Evolutionary conservation across 2,888 invertebrate genomes (phyloP).

Genomic region (Eupithecia pulchellata): DNA sequence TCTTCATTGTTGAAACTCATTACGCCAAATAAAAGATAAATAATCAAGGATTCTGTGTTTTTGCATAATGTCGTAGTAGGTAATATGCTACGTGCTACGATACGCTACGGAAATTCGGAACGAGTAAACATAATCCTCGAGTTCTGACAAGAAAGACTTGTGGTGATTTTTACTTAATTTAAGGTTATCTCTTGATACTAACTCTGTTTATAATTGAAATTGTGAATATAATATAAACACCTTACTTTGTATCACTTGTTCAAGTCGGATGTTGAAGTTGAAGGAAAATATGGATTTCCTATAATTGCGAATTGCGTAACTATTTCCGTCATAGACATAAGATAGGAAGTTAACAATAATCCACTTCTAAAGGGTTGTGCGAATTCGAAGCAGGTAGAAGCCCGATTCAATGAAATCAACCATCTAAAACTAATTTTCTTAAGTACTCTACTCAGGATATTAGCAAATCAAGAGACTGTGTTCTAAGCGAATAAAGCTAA

Average conservation of each 20-base stretch:
- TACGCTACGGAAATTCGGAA: slow-evolving; percentile 25
- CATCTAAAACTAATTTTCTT: not conserved
- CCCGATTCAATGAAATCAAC: not conserved
- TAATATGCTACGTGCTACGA: slow-evolving; percentile 36
- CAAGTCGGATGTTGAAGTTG: not conserved
- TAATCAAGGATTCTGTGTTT: slow-evolving; percentile 4
- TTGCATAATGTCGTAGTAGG: slow-evolving; percentile 4
- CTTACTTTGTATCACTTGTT: not conserved
- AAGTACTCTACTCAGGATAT: not conserved
- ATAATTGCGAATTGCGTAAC: not conserved
- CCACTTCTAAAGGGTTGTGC: slow-evolving; percentile 7
- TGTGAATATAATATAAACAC: not conserved
- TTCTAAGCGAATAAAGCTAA: not conserved
- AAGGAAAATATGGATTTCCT: slow-evolving; percentile 3
- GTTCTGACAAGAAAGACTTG: not conserved
- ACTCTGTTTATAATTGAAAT: not conserved
- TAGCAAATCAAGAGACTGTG: not conserved
- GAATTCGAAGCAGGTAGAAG: not conserved
- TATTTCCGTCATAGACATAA: not conserved
- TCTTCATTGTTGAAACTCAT: slow-evolving; percentile 5
- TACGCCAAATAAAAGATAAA: slow-evolving; percentile 4
- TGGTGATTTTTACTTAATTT: not conserved
- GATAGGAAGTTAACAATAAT: slow-evolving; percentile 6
- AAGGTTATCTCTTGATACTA: not conserved
- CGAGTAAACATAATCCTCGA: not conserved